Conservation (phyloP, 2,797 vertebrate genomes). For the Hyperoplus immaculatus region DNA sequence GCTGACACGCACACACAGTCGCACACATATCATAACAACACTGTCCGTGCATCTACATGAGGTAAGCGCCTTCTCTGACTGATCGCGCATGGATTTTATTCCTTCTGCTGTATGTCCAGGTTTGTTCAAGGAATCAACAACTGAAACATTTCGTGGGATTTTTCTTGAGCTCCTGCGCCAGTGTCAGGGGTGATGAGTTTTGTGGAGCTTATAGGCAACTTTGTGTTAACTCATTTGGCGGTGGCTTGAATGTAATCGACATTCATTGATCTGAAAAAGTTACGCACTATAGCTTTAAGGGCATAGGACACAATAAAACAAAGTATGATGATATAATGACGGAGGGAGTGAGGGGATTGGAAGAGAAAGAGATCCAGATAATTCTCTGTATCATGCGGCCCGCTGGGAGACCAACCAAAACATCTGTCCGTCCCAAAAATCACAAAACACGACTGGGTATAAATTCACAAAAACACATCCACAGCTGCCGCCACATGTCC, state of each 20-base stretch:
- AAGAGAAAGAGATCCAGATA: conserved; percentile 13
- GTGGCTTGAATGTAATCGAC: too few species aligned
- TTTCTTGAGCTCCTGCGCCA: too few species aligned
- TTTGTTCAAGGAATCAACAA: too few species aligned
- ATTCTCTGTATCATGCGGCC: conserved; percentile 16
- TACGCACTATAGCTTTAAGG: not conserved
- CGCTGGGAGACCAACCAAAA: conserved; percentile 39
- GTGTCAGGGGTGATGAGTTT: too few species aligned
- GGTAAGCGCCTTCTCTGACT: too few species aligned
- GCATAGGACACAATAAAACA: not conserved
- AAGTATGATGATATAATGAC: not conserved
- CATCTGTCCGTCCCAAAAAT: conserved; percentile 51
- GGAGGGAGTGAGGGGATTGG: not conserved
- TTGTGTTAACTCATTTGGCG: too few species aligned
- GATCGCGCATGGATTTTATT: too few species aligned
- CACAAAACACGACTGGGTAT: conserved; percentile 41
- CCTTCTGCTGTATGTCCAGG: too few species aligned
- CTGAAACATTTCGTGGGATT: too few species aligned
- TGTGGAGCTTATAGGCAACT: too few species aligned
- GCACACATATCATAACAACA: conserved; percentile 28
- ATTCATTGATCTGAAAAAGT: too few species aligned
- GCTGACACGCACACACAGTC: conserved; percentile 47
- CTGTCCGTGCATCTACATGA: too few species aligned
- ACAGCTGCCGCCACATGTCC: conserved; percentile 62
- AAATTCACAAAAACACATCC: conserved; percentile 41